A percentile compares a stretch with the other conserved stretches of the same genome.
phyloP scores from a whole-genome alignment of 2,888 invertebrate genomes.

The Rhodophaea formosa region DNA sequence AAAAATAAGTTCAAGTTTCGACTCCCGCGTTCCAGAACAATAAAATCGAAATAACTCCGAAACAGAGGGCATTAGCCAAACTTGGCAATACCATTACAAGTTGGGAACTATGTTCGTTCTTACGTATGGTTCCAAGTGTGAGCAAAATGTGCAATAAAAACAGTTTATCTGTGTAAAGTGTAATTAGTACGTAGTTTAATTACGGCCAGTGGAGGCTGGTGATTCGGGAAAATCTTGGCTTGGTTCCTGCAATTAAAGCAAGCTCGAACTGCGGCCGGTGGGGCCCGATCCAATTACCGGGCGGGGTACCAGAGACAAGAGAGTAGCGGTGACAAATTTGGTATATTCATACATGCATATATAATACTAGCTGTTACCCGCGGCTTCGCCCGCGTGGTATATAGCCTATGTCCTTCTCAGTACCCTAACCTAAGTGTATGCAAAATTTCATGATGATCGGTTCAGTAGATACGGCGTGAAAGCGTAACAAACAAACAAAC shows the following conservation, averaged over 20 bases:
- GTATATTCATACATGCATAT: no score
- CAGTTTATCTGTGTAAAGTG: slow-evolving; percentile 60
- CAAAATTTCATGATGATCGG: no score
- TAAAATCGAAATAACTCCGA: slow-evolving; percentile 4
- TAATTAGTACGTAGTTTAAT: slow-evolving; percentile 76
- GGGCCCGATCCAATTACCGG: slow-evolving; percentile 63
- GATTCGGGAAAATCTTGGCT: slow-evolving; percentile 71
- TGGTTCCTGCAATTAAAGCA: slow-evolving; percentile 66
- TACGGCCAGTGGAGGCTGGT: slow-evolving; percentile 51
- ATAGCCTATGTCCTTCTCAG: no score
- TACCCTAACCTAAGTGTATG: no score
- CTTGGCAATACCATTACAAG: slow-evolving; percentile 25
- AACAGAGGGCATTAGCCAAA: slow-evolving; percentile 15
- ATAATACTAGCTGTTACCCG: no score
- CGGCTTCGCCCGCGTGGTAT: no score
- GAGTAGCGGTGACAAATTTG: no score
- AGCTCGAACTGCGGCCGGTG: slow-evolving; percentile 58
- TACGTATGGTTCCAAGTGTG: slow-evolving; percentile 30
- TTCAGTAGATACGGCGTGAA: no score
- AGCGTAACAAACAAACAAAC: no score
- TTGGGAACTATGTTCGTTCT: slow-evolving; percentile 22
- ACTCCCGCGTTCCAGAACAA: not conserved
- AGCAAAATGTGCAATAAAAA: slow-evolving; percentile 55
- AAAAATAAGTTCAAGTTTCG: not conserved
- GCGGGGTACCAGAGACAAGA: not conserved